Evolutionary conservation across 1,140 invertebrate genomes (phyloP).

Genomic region (Cydia amplana): DNA sequence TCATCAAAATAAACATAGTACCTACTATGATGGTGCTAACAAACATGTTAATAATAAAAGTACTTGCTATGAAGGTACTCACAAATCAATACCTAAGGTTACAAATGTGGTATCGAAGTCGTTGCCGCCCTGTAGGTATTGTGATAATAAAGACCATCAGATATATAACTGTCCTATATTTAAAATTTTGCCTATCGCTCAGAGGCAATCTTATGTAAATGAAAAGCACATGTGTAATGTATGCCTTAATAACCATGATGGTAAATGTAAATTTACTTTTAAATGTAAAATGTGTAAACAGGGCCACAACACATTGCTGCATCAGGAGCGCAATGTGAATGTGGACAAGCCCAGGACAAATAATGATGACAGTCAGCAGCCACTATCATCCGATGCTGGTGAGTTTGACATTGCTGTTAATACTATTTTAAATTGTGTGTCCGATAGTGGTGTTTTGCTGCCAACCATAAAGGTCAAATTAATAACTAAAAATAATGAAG

Average conservation of each 20-base stretch:
- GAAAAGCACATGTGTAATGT: slow-evolving; percentile 3
- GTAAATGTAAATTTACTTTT: slow-evolving; percentile 39
- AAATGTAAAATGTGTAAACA: slow-evolving; percentile 41
- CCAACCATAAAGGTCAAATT: no score
- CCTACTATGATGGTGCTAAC: neutral
- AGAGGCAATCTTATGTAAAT: neutral
- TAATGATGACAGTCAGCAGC: slow-evolving; percentile 22
- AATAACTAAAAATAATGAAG: no score
- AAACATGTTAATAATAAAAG: no score
- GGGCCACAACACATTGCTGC: slow-evolving; percentile 40
- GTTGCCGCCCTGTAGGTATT: no score
- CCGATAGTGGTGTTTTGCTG: no score
- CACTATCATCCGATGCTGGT: neutral
- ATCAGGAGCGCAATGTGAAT: slow-evolving; percentile 15
- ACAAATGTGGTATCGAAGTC: no score
- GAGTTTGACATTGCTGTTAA: no score
- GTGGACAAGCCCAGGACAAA: neutral
- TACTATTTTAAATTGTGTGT: no score
- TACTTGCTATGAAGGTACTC: no score
- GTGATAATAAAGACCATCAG: no score
- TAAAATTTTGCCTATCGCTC: neutral
- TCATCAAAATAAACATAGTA: neutral
- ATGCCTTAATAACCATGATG: slow-evolving; percentile 36
- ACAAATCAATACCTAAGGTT: no score
- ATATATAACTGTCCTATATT: no score